A percentile compares a stretch with the other conserved stretches of the same genome.
Evolutionary conservation across 2,797 vertebrate species (phyloP).

Genomic region (Calcarius lapponicus): DNA sequence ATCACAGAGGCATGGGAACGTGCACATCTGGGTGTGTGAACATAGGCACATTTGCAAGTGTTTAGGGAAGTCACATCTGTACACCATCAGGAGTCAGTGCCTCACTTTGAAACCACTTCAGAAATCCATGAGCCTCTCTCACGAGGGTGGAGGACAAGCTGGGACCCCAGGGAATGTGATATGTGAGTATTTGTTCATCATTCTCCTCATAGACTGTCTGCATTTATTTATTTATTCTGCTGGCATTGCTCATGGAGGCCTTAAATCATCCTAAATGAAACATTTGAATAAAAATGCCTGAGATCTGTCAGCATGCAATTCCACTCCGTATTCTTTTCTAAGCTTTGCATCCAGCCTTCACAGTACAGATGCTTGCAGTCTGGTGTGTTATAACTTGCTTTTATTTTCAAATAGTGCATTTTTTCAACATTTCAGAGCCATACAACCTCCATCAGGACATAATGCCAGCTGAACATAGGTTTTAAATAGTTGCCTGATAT

Average conservation of each 20-base stretch:
- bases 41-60: neutral
- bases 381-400: conserved; percentile 54
- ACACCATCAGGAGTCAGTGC: neutral
- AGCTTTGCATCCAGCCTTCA: conserved; percentile 41
- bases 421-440: conserved; percentile 50
- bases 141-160: neutral
- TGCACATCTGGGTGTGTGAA: neutral
- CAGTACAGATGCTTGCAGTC: conserved; percentile 64
- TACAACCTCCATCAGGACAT: conserved; percentile 27
- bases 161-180: neutral
- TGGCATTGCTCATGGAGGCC: neutral
- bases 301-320: neutral
- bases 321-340: neutral
- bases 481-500: conserved; percentile 64
- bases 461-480: conserved; percentile 50
- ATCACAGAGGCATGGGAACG: neutral
- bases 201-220: neutral
- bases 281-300: conserved; percentile 5
- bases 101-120: neutral
- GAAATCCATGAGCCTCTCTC: neutral
- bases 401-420: conserved; percentile 62
- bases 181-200: neutral
- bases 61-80: neutral
- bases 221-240: neutral
- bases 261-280: conserved; percentile 38